Conservation (phyloP, 2,797 vertebrate genomes). For the Galagoides demidoff region DNA sequence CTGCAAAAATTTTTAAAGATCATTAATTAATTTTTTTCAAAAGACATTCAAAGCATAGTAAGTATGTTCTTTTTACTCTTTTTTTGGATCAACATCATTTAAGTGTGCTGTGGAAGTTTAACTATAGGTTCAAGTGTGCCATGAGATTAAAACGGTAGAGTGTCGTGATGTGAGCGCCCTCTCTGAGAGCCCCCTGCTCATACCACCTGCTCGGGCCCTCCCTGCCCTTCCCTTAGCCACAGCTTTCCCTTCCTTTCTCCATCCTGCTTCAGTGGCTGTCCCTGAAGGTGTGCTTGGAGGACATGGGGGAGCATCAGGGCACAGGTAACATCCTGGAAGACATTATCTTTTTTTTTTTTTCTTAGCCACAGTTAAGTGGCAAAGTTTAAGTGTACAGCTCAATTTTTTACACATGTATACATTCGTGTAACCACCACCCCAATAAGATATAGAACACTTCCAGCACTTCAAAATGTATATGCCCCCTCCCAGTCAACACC, state of each 20-base stretch:
- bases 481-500: background rate
- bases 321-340: background rate
- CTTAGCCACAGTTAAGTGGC: background rate
- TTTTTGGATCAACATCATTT: no score
- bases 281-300: background rate
- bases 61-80: no score
- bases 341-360: background rate
- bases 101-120: no score
- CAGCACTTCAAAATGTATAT: background rate
- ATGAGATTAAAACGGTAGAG: no score
- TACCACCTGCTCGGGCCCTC: conserved; percentile 41
- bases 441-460: background rate
- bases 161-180: background rate
- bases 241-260: conserved; percentile 53
- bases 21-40: no score
- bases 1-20: no score
- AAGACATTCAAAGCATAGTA: no score
- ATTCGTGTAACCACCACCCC: background rate
- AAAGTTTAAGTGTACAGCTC: background rate
- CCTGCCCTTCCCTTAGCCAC: conserved; percentile 41
- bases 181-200: conserved; percentile 55
- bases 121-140: no score
- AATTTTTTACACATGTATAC: background rate
- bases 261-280: background rate
- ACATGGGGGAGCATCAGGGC: background rate